Conservation (phyloP, 1,140 invertebrate species). For the Whitmania pigra region DNA sequence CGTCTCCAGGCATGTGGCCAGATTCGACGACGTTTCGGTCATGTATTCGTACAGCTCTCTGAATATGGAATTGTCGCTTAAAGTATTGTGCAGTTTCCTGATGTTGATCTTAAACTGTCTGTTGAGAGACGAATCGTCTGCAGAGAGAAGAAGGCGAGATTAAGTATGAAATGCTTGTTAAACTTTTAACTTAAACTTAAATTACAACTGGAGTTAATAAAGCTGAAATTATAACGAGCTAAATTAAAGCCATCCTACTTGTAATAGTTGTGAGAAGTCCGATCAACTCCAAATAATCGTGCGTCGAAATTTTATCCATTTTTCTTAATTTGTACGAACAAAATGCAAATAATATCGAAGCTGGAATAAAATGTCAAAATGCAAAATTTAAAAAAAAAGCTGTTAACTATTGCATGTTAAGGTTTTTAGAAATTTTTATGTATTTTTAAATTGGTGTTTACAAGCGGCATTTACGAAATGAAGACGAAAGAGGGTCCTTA, state of each 20-base stretch:
- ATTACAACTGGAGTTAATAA: not conserved
- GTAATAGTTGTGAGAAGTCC: not conserved
- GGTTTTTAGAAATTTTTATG: too few species aligned
- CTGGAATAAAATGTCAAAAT: too few species aligned
- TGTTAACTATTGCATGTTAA: too few species aligned
- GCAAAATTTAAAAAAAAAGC: too few species aligned
- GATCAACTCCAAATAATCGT: not conserved
- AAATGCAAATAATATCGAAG: too few species aligned
- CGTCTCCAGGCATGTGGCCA: not conserved
- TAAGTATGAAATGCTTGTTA: not conserved
- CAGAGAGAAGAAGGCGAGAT: not conserved
- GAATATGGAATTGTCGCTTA: not conserved
- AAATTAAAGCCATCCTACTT: not conserved
- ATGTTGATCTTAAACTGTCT: not conserved
- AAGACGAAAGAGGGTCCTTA: too few species aligned
- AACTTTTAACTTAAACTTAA: not conserved
- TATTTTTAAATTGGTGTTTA: too few species aligned
- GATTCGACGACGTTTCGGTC: not conserved
- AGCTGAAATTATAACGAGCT: not conserved
- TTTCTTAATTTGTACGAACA: not conserved
- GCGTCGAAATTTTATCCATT: not conserved
- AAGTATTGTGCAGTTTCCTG: not conserved
- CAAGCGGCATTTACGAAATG: too few species aligned
- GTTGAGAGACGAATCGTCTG: not conserved
- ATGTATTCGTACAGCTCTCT: not conserved